phyloP scores from a whole-genome alignment of 2,888 invertebrate species.

The Balanococcus diminutus region DNA sequence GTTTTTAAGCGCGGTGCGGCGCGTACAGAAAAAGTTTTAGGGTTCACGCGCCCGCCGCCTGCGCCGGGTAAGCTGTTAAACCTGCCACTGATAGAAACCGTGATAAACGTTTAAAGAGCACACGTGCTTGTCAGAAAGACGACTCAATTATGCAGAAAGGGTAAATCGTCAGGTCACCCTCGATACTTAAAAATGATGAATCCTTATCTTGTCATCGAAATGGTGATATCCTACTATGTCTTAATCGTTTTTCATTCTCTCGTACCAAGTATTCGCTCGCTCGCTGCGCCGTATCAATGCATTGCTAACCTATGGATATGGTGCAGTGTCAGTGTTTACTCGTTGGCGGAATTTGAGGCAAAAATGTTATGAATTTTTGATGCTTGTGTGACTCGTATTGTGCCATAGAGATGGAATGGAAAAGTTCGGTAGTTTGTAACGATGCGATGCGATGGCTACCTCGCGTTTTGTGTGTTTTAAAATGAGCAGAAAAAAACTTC shows the following conservation, averaged over 20 bases:
- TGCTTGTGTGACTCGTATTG: neutral
- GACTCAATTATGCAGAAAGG: constrained; percentile 41
- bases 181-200: constrained; percentile 44
- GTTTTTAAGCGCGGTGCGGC: neutral
- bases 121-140: constrained; percentile 43
- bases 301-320: neutral
- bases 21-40: neutral
- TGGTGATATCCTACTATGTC: constrained; percentile 38
- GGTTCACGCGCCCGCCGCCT: neutral
- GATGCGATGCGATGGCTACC: neutral
- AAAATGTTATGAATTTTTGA: neutral
- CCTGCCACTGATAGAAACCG: constrained; percentile 33
- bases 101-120: constrained; percentile 39
- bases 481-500: neutral
- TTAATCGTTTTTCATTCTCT: constrained; percentile 22
- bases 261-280: neutral
- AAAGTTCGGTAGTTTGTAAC: neutral
- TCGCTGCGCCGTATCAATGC: neutral
- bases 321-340: neutral
- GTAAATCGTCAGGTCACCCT: constrained; percentile 40
- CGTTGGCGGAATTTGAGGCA: neutral
- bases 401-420: neutral
- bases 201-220: constrained; percentile 43
- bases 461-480: neutral
- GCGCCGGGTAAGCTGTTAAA: constrained; percentile 15